A percentile compares a stretch with the other conserved stretches of the same genome.
Evolutionary conservation across 2,888 invertebrate genomes (phyloP).

Genomic region (Pseudococcus longispinus): DNA sequence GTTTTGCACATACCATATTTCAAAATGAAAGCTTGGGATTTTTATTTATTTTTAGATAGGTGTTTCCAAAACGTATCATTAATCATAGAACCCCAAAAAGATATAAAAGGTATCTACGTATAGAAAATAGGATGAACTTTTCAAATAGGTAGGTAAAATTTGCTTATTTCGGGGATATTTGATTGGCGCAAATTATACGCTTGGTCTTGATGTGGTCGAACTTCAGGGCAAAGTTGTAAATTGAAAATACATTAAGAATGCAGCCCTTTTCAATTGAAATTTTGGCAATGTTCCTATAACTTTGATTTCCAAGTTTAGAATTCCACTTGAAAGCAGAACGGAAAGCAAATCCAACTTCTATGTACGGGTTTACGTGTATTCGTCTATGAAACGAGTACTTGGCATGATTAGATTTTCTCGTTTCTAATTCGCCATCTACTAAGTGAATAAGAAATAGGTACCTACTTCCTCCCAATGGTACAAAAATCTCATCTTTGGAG

Average conservation of each 20-base stretch:
- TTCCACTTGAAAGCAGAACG: not conserved
- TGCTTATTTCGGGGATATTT: not conserved
- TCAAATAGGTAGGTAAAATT: not conserved
- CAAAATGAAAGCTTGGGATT: not conserved
- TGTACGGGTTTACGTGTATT: not conserved
- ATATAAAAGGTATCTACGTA: not conserved
- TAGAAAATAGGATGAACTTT: not conserved
- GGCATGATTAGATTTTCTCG: not conserved
- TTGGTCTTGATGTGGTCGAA: not conserved
- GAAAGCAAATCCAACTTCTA: not conserved
- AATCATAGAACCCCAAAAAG: not conserved
- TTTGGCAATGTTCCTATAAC: constrained; percentile 33
- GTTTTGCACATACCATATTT: not conserved
- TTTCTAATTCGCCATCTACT: not conserved
- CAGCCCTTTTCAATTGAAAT: not conserved
- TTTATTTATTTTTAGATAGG: not conserved
- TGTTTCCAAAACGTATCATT: not conserved
- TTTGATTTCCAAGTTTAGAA: not conserved
- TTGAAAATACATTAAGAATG: constrained; percentile 31
- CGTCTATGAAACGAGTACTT: not conserved
- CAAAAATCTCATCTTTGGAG: no score
- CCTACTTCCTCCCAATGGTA: no score
- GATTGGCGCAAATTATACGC: not conserved
- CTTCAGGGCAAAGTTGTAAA: not conserved
- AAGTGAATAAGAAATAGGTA: not conserved